Percentiles rank a stretch among this genome's conserved stretches.
These are phyloP conservation scores for Varroa destructor DNA, from an alignment of 1,140 invertebrate genomes.

Conservation along the genomic window DNA sequence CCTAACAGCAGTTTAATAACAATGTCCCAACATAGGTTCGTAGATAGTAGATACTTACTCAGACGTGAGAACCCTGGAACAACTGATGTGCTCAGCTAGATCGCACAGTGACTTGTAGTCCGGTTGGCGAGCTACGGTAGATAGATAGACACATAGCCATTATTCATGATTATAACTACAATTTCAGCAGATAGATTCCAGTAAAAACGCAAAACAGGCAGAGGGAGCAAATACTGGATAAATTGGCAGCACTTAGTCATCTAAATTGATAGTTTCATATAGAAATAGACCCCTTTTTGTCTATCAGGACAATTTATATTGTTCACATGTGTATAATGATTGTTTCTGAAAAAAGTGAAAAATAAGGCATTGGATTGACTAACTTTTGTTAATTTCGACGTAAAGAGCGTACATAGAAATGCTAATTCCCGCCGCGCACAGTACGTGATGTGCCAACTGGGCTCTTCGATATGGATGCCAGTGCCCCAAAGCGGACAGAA, in stretches of 20 bases:
- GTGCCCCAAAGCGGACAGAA: neutral
- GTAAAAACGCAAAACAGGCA: too few species aligned
- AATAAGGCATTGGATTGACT: neutral
- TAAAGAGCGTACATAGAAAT: constrained; percentile 23
- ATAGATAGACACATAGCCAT: too few species aligned
- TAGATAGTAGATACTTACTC: neutral
- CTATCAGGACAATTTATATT: too few species aligned
- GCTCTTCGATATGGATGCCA: constrained; percentile 24
- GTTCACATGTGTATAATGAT: too few species aligned
- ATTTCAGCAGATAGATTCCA: too few species aligned
- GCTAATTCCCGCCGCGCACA: constrained; percentile 7
- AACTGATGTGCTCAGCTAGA: constrained; percentile 14
- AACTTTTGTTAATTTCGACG: constrained; percentile 17
- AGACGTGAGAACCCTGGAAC: neutral
- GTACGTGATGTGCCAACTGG: constrained; percentile 4
- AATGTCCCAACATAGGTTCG: neutral
- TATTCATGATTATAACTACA: too few species aligned
- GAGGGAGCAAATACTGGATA: too few species aligned
- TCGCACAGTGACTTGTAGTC: constrained; percentile 15
- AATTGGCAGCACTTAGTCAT: too few species aligned
- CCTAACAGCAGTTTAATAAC: neutral
- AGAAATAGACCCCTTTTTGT: too few species aligned
- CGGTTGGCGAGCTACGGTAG: neutral
- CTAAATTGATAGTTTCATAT: too few species aligned
- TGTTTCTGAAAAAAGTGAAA: too few species aligned